Percentiles rank a stretch among this genome's conserved stretches.
phyloP scores from a whole-genome alignment of 2,797 vertebrate genomes.

The Hoplostethus atlanticus region DNA sequence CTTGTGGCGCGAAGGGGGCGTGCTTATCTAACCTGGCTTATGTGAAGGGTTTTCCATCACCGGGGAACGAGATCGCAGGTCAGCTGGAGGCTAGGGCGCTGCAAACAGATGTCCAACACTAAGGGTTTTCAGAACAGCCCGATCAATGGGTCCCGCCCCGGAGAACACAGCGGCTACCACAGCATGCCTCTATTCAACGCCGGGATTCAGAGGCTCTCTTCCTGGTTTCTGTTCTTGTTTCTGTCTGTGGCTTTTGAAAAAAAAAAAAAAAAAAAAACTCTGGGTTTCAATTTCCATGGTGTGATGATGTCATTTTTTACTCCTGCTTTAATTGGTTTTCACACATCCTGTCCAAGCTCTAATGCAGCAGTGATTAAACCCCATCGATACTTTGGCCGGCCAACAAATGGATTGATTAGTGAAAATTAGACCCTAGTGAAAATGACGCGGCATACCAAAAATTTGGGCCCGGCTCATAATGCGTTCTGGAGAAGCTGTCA shows the following conservation, averaged over 20 bases:
- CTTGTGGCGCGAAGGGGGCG: slow-evolving; percentile 29
- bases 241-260: neutral
- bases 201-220: neutral
- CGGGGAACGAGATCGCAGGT: slow-evolving; percentile 37
- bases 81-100: slow-evolving; percentile 32
- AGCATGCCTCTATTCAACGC: slow-evolving; percentile 24
- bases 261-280: neutral
- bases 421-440: slow-evolving; percentile 51
- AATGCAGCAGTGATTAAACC: slow-evolving; percentile 47
- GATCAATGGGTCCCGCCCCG: slow-evolving; percentile 47
- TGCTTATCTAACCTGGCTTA: slow-evolving; percentile 38
- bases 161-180: slow-evolving; percentile 5
- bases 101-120: slow-evolving; percentile 43
- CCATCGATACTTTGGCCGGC: slow-evolving; percentile 33
- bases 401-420: slow-evolving; percentile 53
- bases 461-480: slow-evolving; percentile 18
- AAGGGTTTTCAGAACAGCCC: slow-evolving; percentile 28
- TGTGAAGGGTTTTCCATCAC: slow-evolving; percentile 23
- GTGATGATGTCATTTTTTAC: slow-evolving; percentile 30
- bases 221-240: neutral
- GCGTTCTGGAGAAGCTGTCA: slow-evolving; percentile 26
- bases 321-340: neutral
- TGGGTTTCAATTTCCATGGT: neutral
- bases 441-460: slow-evolving; percentile 27
- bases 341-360: neutral